These are phyloP conservation scores for Trichomalopsis sarcophagae DNA, from an alignment of 1,140 invertebrate genomes.

Conservation along the genomic window DNA sequence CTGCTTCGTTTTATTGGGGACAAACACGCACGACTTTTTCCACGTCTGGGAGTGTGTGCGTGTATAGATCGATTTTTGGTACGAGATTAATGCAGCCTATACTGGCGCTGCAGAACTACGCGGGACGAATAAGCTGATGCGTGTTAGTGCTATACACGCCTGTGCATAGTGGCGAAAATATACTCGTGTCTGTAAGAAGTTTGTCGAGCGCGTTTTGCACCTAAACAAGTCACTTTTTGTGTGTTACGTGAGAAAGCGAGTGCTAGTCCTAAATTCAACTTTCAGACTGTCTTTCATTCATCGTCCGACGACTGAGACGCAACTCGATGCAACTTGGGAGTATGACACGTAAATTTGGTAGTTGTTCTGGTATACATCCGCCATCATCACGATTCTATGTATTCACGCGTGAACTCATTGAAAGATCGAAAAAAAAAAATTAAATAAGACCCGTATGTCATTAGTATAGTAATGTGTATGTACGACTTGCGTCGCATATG, in stretches of 20 bases:
- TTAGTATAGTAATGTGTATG: neutral
- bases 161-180: neutral
- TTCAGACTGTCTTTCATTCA: too few species aligned
- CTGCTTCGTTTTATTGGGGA: neutral
- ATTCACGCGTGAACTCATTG: neutral
- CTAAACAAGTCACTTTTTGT: neutral
- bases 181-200: neutral
- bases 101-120: neutral
- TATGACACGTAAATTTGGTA: neutral
- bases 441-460: too few species aligned
- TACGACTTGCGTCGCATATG: neutral
- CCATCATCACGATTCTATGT: neutral
- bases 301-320: too few species aligned
- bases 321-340: too few species aligned
- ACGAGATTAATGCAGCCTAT: neutral
- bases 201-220: neutral
- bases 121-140: neutral
- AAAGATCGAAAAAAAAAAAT: neutral
- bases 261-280: too few species aligned
- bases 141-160: neutral
- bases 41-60: neutral
- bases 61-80: neutral
- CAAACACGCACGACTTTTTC: neutral
- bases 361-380: neutral
- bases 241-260: too few species aligned